Conservation (phyloP, 2,113 vertebrate species). For the Triplophysa siluroides region DNA sequence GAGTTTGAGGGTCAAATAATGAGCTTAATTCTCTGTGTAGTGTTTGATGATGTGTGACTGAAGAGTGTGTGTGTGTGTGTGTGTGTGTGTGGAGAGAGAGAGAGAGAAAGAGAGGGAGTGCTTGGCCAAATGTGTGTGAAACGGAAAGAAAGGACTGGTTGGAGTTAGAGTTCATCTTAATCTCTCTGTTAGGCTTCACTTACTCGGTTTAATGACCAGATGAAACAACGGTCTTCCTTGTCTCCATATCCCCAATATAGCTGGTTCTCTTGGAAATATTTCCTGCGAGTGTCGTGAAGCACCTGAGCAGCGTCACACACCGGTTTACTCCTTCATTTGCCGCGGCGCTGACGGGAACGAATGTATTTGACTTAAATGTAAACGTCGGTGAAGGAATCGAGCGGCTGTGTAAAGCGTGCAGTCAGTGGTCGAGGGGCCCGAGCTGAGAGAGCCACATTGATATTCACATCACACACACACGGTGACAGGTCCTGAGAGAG, state of each 20-base stretch:
- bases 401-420: background rate
- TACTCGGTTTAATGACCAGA: too few species aligned
- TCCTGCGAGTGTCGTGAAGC: background rate
- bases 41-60: constrained; percentile 40
- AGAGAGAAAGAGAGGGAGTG: background rate
- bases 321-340: background rate
- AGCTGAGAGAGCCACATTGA: constrained; percentile 33
- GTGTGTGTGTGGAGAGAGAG: constrained; percentile 2
- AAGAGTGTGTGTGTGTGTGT: constrained; percentile 21
- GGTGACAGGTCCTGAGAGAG: constrained; percentile 52
- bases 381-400: background rate
- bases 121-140: background rate
- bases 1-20: constrained; percentile 37
- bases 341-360: background rate
- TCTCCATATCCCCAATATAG: too few species aligned
- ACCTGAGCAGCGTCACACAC: background rate
- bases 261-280: too few species aligned
- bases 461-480: constrained; percentile 54
- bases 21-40: constrained; percentile 27
- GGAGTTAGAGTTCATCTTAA: background rate
- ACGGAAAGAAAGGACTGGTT: background rate
- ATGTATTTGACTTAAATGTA: background rate
- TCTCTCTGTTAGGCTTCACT: too few species aligned
- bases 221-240: too few species aligned
- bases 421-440: constrained; percentile 31